Evolutionary conservation across 1,140 invertebrate species (phyloP).

Genomic region (Homalodisca vitripennis): DNA sequence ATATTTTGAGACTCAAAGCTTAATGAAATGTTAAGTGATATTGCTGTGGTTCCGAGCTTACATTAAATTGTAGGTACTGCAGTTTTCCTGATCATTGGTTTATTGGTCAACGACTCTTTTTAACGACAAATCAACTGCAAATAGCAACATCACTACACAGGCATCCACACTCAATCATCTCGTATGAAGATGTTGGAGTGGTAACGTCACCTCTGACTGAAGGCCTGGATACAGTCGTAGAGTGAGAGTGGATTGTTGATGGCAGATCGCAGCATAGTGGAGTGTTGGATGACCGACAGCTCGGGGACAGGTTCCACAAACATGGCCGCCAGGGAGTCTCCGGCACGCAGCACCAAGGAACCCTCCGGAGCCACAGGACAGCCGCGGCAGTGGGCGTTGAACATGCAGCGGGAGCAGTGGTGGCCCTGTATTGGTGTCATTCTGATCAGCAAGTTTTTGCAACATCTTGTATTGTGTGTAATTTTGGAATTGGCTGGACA

Average conservation of each 20-base stretch:
- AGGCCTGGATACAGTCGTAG: conserved; percentile 66
- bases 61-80: too few relatives aligned
- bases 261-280: conserved; percentile 50
- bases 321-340: conserved; percentile 60
- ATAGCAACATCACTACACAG: too few relatives aligned
- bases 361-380: conserved; percentile 56
- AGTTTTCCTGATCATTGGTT: too few relatives aligned
- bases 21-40: too few relatives aligned
- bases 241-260: conserved; percentile 57
- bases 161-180: too few relatives aligned
- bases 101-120: too few relatives aligned
- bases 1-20: too few relatives aligned
- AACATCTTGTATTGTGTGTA: too few relatives aligned
- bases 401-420: conserved; percentile 63
- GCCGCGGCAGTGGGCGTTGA: conserved; percentile 58
- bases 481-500: too few relatives aligned
- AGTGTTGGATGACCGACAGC: conserved; percentile 41
- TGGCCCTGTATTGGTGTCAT: conserved; percentile 55
- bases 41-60: too few relatives aligned
- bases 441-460: neutral
- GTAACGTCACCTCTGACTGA: conserved; percentile 68
- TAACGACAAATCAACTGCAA: too few relatives aligned
- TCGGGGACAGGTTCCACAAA: conserved; percentile 46
- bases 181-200: too few relatives aligned
- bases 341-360: conserved; percentile 54